Conservation (phyloP, 2,888 invertebrate species). For the Schizotus pectinicornis region DNA sequence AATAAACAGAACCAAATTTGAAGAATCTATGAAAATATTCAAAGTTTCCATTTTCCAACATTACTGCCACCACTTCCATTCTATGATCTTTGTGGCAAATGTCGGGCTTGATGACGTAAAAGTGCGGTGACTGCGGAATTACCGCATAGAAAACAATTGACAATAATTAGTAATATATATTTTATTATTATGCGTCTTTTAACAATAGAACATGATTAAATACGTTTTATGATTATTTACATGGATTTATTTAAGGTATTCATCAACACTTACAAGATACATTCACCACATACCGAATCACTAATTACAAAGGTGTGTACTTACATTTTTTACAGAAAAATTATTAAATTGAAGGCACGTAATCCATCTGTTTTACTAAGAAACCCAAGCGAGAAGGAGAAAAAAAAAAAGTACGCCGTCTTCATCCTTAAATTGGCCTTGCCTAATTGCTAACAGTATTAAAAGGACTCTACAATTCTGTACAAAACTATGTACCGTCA, state of each 20-base stretch:
- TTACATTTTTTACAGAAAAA: constrained; percentile 9
- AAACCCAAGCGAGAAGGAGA: background rate
- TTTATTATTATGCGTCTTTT: constrained; percentile 17
- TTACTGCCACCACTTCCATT: no score
- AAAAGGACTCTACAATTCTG: background rate
- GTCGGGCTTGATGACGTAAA: no score
- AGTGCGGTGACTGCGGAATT: no score
- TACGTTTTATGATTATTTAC: constrained; percentile 31
- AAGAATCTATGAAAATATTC: no score
- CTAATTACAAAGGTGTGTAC: constrained; percentile 12
- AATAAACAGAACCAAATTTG: no score
- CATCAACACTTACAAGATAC: no score
- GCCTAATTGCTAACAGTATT: background rate
- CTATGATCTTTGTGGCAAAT: no score
- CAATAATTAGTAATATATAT: background rate
- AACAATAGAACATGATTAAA: constrained; percentile 30
- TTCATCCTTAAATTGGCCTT: constrained; percentile 2
- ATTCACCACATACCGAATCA: constrained; percentile 18
- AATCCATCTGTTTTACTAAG: constrained; percentile 16
- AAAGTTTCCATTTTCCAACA: no score
- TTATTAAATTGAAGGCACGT: constrained; percentile 23
- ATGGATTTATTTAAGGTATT: constrained; percentile 11
- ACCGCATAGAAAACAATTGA: no score
- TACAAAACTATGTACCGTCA: background rate
- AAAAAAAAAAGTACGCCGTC: background rate